phyloP scores from a whole-genome alignment of 2,888 invertebrate genomes.

The Cataglyphis rosenhaueri region DNA sequence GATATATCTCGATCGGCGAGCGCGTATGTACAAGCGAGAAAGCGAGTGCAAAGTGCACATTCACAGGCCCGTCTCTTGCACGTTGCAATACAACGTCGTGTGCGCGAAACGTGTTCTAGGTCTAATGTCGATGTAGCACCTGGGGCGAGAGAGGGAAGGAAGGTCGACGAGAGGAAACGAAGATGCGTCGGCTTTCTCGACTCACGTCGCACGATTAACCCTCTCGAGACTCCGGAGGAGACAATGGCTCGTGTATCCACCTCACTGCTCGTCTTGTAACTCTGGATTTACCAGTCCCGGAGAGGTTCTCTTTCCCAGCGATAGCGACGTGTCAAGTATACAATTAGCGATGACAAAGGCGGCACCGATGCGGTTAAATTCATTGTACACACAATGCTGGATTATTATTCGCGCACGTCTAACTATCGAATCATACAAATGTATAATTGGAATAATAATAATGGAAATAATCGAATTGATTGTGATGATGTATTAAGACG shows the following conservation, averaged over 20 bases:
- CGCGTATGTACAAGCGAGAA: constrained; percentile 9
- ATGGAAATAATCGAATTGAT: background rate
- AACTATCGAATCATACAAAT: background rate
- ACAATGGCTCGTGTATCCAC: constrained; percentile 36
- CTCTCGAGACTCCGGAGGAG: constrained; percentile 41
- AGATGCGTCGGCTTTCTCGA: constrained; percentile 51
- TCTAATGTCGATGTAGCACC: constrained; percentile 69
- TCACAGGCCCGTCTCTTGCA: constrained; percentile 75
- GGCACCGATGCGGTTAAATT: background rate
- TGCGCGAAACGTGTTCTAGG: constrained; percentile 69
- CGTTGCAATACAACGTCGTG: constrained; percentile 75
- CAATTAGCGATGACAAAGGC: constrained; percentile 1
- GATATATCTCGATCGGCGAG: constrained; percentile 45
- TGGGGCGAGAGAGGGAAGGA: constrained; percentile 18
- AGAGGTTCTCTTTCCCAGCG: constrained; percentile 38
- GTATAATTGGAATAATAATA: background rate
- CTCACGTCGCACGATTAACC: constrained; percentile 38
- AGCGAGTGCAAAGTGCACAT: constrained; percentile 40
- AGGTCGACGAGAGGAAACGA: constrained; percentile 25
- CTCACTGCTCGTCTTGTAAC: background rate
- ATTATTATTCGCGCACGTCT: background rate
- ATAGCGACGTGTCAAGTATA: constrained; percentile 49
- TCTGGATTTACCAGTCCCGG: constrained; percentile 4
- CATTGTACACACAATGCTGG: background rate
- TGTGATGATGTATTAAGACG: background rate